A percentile compares a stretch with the other conserved stretches of the same genome.
Evolutionary conservation across 2,888 invertebrate genomes (phyloP).

Genomic region (Meandrusa payeni): DNA sequence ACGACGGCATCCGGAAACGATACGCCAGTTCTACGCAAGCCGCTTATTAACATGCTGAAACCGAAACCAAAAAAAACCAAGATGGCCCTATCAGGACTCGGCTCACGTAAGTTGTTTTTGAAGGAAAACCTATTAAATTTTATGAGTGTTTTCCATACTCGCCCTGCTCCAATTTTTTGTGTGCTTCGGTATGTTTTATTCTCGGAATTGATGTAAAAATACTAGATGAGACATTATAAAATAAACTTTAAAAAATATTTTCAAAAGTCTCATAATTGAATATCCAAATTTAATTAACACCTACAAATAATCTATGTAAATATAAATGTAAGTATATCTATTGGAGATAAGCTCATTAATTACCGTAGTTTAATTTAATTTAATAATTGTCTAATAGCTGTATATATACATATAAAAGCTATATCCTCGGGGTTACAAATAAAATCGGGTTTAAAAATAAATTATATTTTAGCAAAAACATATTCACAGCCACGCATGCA

Average conservation of each 20-base stretch:
- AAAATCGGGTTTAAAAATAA: no score
- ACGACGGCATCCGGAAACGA: conserved; percentile 35
- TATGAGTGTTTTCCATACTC: conserved; percentile 75
- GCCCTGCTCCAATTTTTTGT: conserved; percentile 75
- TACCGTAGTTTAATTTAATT: no score
- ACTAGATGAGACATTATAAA: conserved; percentile 42
- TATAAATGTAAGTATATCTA: no score
- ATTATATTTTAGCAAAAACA: no score
- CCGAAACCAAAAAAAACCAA: conserved; percentile 43
- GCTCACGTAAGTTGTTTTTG: conserved; percentile 70
- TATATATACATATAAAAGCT: no score
- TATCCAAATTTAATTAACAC: no score
- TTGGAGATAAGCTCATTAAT: no score
- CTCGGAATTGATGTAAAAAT: conserved; percentile 30
- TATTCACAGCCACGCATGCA: no score
- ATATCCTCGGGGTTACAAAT: no score
- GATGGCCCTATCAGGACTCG: conserved; percentile 57
- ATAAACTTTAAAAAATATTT: background rate
- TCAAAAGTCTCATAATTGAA: no score
- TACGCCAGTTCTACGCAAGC: conserved; percentile 44
- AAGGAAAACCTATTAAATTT: conserved; percentile 78
- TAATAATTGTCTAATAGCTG: no score
- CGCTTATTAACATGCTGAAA: conserved; percentile 49
- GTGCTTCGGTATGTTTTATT: conserved; percentile 42
- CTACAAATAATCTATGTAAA: no score